These are phyloP conservation scores for Archivesica marissinica DNA, from an alignment of 1,140 invertebrate species.

Conservation along the genomic window DNA sequence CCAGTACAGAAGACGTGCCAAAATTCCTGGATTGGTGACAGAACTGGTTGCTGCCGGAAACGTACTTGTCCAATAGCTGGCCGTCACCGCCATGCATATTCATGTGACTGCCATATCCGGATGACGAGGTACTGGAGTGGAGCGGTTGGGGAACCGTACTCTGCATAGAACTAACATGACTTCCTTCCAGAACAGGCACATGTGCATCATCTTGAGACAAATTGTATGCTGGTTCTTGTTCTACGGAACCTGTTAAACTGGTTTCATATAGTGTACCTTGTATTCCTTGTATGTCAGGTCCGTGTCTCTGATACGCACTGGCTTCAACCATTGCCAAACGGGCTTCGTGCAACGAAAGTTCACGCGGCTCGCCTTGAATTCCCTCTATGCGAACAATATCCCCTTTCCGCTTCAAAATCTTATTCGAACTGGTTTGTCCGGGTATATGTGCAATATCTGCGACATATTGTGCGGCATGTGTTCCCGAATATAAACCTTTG, in stretches of 20 bases:
- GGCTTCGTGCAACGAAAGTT: constrained; percentile 7
- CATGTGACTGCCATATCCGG: constrained; percentile 85
- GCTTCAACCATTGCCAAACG: constrained; percentile 8
- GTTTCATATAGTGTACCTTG: constrained; percentile 59
- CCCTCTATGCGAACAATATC: constrained; percentile 31
- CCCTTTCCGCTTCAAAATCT: background rate
- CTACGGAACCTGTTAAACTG: background rate
- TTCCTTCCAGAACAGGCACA: constrained; percentile 41
- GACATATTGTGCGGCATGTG: background rate
- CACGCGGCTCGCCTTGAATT: constrained; percentile 17
- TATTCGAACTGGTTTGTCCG: background rate
- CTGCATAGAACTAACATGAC: constrained; percentile 88
- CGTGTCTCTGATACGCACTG: constrained; percentile 60
- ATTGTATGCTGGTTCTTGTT: background rate
- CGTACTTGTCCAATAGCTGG: constrained; percentile 87
- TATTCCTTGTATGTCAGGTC: constrained; percentile 63
- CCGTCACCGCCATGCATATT: constrained; percentile 89
- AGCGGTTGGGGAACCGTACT: constrained; percentile 90
- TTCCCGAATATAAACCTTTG: constrained; percentile 20
- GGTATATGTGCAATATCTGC: background rate
- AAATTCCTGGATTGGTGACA: constrained; percentile 79
- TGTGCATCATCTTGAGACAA: constrained; percentile 21
- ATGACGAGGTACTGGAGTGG: constrained; percentile 85
- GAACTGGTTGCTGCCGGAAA: constrained; percentile 88
- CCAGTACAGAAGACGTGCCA: constrained; percentile 78